These are phyloP conservation scores for Zophobas atratus DNA, from an alignment of 1,140 invertebrate species.

Conservation along the genomic window DNA sequence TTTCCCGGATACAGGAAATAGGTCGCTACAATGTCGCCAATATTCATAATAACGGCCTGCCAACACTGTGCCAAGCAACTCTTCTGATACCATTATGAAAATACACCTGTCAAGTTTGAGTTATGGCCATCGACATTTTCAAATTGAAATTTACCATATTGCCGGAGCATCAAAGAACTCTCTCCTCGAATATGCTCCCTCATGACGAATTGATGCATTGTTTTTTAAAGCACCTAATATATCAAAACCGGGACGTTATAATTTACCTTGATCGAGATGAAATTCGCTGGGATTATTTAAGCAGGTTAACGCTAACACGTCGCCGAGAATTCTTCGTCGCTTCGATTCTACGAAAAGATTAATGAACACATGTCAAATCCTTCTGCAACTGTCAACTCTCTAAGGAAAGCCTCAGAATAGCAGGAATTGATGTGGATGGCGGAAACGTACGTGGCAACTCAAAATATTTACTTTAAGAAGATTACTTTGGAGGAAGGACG, in stretches of 20 bases:
- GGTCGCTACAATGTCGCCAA: constrained; percentile 33
- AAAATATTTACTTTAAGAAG: constrained; percentile 43
- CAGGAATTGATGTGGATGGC: constrained; percentile 29
- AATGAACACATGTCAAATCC: constrained; percentile 27
- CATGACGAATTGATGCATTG: constrained; percentile 24
- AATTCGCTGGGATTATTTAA: constrained; percentile 3
- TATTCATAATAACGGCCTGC: constrained; percentile 31
- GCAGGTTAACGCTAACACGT: neutral
- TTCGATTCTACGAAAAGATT: constrained; percentile 7
- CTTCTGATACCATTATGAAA: constrained; percentile 24
- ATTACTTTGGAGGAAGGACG: constrained; percentile 25
- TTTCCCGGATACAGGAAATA: constrained; percentile 23
- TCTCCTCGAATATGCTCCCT: neutral
- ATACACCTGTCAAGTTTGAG: constrained; percentile 33
- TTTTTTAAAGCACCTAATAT: constrained; percentile 5
- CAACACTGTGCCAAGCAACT: constrained; percentile 12
- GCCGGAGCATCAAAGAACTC: neutral
- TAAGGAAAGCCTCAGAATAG: neutral
- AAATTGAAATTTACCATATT: constrained; percentile 36
- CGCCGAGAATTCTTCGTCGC: neutral
- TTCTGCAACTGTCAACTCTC: constrained; percentile 26
- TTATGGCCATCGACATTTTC: constrained; percentile 37
- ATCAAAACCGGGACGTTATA: constrained; percentile 7
- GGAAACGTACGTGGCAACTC: constrained; percentile 40
- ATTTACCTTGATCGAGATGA: constrained; percentile 16